phyloP scores from a whole-genome alignment of 2,797 vertebrate genomes.

The Coranthus polyacanthus region DNA sequence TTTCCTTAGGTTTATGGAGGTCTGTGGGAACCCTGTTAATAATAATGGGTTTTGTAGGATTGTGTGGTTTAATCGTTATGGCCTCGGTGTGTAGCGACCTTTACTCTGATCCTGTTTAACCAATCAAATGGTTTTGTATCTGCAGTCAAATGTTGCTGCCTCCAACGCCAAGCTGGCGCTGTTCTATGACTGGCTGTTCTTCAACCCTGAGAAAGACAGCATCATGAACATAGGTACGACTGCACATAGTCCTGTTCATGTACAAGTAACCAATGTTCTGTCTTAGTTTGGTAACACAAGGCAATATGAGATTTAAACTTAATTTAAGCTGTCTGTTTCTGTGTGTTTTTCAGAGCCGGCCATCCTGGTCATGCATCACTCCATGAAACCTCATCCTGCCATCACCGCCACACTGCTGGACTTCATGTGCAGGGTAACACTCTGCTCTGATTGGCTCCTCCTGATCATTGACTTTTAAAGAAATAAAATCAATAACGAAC shows the following conservation, averaged over 20 bases:
- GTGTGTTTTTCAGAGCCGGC: slow-evolving; percentile 88
- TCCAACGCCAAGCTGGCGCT: slow-evolving; percentile 97
- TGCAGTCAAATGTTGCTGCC: slow-evolving; percentile 95
- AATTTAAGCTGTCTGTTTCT: not conserved
- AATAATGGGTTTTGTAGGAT: too few species aligned
- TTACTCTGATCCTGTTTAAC: not conserved
- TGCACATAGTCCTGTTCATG: not conserved
- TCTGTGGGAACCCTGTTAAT: too few species aligned
- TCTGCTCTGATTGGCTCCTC: not conserved
- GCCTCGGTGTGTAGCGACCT: too few species aligned
- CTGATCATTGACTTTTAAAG: too few species aligned
- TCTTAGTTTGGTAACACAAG: not conserved
- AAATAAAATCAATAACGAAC: too few species aligned
- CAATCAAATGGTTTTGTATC: not conserved
- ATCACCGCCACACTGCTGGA: slow-evolving; percentile 97
- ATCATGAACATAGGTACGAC: slow-evolving; percentile 97
- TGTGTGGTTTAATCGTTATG: too few species aligned
- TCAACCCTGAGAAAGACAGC: slow-evolving; percentile 97
- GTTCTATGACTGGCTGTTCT: slow-evolving; percentile 99
- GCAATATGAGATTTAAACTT: too few species aligned
- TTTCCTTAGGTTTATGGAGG: too few species aligned
- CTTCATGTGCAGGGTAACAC: slow-evolving; percentile 96
- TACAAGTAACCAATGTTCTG: not conserved
- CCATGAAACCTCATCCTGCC: slow-evolving; percentile 98
- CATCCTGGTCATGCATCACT: slow-evolving; percentile 98